These are phyloP conservation scores for Spodoptera litura DNA, from an alignment of 1,140 invertebrate species.

Conservation along the genomic window DNA sequence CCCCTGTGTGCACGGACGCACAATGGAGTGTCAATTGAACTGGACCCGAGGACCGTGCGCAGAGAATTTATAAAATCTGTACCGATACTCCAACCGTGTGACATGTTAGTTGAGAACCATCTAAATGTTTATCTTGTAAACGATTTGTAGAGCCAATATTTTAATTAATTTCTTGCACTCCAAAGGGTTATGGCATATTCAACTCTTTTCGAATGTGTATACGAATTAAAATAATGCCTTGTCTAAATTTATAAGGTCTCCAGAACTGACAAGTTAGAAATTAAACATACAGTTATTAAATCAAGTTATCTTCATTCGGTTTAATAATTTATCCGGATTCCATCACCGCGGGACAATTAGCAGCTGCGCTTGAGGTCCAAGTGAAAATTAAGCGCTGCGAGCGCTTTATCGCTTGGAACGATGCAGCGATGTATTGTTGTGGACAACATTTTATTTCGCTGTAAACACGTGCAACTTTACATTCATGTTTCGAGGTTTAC, in stretches of 20 bases:
- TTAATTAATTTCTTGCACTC: background rate
- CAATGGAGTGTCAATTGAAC: constrained; percentile 30
- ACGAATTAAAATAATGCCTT: no score
- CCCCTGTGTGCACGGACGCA: constrained; percentile 9
- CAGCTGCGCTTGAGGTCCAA: constrained; percentile 16
- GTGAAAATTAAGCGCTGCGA: constrained; percentile 27
- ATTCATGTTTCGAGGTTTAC: constrained; percentile 13
- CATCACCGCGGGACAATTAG: background rate
- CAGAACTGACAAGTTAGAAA: no score
- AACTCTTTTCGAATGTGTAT: no score
- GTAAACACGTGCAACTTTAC: constrained; percentile 18
- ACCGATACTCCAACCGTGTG: background rate
- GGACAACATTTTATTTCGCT: constrained; percentile 20
- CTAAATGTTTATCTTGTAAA: constrained; percentile 4
- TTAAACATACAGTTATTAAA: no score
- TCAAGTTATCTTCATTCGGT: background rate
- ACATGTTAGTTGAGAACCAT: background rate
- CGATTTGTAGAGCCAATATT: background rate
- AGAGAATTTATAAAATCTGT: constrained; percentile 14
- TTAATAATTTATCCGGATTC: background rate
- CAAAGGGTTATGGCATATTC: no score
- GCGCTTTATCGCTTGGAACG: constrained; percentile 5
- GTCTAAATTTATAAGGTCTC: no score
- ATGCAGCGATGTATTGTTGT: background rate
- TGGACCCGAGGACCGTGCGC: constrained; percentile 4